Percentiles rank a stretch among this genome's conserved stretches.
phyloP scores from a whole-genome alignment of 2,797 vertebrate species.

The Trachops cirrhosus region DNA sequence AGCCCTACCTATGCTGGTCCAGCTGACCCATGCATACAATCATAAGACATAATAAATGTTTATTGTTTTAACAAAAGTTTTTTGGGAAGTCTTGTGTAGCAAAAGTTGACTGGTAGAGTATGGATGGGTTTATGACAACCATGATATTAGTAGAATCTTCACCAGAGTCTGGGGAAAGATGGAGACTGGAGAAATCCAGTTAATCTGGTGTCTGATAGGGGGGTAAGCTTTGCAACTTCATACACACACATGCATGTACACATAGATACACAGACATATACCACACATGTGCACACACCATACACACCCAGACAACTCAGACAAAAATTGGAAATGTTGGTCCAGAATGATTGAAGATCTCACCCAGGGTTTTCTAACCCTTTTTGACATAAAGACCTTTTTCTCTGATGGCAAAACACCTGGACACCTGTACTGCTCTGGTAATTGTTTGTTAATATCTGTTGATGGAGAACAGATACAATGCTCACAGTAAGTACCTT shows the following conservation, averaged over 20 bases:
- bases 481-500: neutral
- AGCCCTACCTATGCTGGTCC: neutral
- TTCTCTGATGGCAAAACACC: neutral
- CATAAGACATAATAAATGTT: neutral
- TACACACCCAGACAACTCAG: neutral
- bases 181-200: neutral
- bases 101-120: neutral
- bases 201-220: neutral
- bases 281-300: neutral
- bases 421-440: neutral
- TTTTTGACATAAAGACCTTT: neutral
- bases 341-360: neutral
- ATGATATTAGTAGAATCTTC: neutral
- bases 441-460: neutral
- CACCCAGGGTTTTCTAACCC: neutral
- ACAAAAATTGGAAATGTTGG: neutral
- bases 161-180: neutral
- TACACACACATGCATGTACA: no score
- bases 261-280: neutral
- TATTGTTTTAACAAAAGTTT: neutral
- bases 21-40: neutral
- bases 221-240: neutral
- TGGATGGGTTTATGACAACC: neutral
- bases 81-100: neutral
- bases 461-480: neutral